A percentile compares a stretch with the other conserved stretches of the same genome.
Evolutionary conservation across 2,888 invertebrate genomes (phyloP).

Genomic region (Amphimallon solstitiale): DNA sequence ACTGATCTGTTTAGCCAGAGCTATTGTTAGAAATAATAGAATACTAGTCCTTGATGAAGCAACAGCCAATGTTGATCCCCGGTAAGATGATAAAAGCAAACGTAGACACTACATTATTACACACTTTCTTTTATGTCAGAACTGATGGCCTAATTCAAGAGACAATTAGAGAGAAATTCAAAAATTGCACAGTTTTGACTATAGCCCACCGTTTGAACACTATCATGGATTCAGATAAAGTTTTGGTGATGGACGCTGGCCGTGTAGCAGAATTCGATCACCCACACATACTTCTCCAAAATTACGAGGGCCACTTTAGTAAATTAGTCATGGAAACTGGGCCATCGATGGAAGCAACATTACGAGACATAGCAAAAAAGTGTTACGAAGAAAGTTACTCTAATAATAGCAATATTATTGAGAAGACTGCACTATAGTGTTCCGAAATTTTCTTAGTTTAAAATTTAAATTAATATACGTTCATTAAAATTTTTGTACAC

Average conservation of each 20-base stretch:
- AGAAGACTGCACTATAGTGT: no score
- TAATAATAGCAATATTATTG: not conserved
- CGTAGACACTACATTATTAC: not conserved
- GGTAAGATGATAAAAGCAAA: no score
- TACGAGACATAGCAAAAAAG: constrained; percentile 65
- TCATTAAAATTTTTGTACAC: no score
- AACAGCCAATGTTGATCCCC: constrained; percentile 89
- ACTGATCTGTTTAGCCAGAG: constrained; percentile 85
- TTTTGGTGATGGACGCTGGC: constrained; percentile 84
- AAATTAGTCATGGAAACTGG: constrained; percentile 80
- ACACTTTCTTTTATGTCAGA: constrained; percentile 64
- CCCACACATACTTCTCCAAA: constrained; percentile 75
- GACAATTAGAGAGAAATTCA: constrained; percentile 79
- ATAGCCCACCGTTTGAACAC: no score
- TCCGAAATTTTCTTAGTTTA: no score
- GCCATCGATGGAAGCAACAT: constrained; percentile 65
- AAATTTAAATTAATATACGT: no score
- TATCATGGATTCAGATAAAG: constrained; percentile 79
- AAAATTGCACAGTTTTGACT: constrained; percentile 76
- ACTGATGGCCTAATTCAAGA: constrained; percentile 82
- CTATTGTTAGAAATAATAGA: constrained; percentile 80
- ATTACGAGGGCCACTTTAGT: constrained; percentile 70
- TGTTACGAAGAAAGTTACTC: constrained; percentile 48
- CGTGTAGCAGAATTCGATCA: constrained; percentile 80
- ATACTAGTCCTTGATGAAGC: constrained; percentile 90